Percentiles rank a stretch among this genome's conserved stretches.
Conservation (phyloP, 1,140 invertebrate genomes). For the Nixonia krombeini region DNA sequence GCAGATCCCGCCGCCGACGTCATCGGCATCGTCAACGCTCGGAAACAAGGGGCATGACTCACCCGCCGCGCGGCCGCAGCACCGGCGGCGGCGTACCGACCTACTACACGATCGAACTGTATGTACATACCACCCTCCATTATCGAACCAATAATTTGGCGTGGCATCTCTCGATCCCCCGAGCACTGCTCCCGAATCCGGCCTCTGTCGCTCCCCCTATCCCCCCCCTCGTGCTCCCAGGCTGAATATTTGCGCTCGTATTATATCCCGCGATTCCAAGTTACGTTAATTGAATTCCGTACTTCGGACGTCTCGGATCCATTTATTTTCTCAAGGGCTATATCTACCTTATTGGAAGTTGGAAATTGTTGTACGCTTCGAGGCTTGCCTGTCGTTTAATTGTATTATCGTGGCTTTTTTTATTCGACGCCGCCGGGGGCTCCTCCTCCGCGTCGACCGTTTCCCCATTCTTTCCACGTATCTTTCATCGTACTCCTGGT, state of each 20-base stretch:
- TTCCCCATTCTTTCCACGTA: no score
- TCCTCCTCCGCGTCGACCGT: no score
- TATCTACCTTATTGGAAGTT: conserved; percentile 13
- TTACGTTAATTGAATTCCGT: conserved; percentile 46
- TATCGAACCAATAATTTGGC: conserved; percentile 50
- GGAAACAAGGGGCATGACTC: conserved; percentile 51
- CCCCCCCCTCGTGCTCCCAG: conserved; percentile 1
- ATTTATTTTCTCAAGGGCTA: conserved; percentile 31
- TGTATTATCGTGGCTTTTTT: conserved; percentile 15
- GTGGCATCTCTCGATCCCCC: conserved; percentile 37
- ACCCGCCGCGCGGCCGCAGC: conserved; percentile 7
- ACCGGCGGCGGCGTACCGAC: no score
- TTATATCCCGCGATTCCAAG: conserved; percentile 40
- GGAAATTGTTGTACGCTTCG: conserved; percentile 7
- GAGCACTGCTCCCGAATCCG: conserved; percentile 17
- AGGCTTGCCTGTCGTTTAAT: conserved; percentile 15
- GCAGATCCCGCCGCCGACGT: conserved; percentile 7
- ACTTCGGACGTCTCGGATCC: conserved; percentile 29
- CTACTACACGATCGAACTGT: conserved; percentile 19
- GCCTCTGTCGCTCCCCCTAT: not conserved
- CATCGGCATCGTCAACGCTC: conserved; percentile 17
- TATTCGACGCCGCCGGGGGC: conserved; percentile 3
- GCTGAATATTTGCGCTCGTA: conserved; percentile 25
- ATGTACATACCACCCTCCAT: conserved; percentile 28
- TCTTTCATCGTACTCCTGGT: no score